These are phyloP conservation scores for Pachycephus smyrnensis DNA, from an alignment of 2,888 invertebrate species.

Conservation along the genomic window DNA sequence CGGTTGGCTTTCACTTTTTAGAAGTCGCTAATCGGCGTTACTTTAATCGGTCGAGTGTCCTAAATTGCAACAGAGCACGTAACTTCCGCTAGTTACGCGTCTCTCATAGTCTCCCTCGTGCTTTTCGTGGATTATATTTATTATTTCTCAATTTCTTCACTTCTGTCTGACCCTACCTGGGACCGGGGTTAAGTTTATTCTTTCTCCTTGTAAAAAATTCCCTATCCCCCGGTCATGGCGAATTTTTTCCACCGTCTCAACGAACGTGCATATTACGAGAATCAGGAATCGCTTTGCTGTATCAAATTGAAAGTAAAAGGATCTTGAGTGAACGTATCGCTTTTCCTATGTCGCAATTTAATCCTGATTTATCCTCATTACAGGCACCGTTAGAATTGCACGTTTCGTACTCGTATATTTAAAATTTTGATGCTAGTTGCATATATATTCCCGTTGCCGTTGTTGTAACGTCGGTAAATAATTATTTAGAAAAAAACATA, in stretches of 20 bases:
- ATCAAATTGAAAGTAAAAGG: not conserved
- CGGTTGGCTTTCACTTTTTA: conserved; percentile 7
- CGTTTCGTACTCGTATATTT: not conserved
- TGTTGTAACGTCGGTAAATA: not conserved
- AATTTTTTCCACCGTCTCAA: not conserved
- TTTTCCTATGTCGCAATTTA: not conserved
- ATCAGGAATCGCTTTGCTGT: not conserved
- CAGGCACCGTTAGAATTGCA: not conserved
- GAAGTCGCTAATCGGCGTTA: not conserved
- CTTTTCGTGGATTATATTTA: not conserved
- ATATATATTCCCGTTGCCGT: not conserved
- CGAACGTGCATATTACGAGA: not conserved
- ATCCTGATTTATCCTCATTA: not conserved
- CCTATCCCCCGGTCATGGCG: accelerated
- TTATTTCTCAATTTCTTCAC: not conserved
- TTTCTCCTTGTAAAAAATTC: too few species aligned
- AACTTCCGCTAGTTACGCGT: not conserved
- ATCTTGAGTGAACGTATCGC: not conserved
- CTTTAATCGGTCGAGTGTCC: not conserved
- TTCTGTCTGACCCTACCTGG: not conserved
- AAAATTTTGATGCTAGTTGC: not conserved
- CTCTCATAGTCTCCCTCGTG: not conserved
- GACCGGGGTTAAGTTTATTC: accelerated
- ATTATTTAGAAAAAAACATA: not conserved
- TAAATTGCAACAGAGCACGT: not conserved